Conservation (phyloP, 2,113 vertebrate genomes). For the Aix galericulata region DNA sequence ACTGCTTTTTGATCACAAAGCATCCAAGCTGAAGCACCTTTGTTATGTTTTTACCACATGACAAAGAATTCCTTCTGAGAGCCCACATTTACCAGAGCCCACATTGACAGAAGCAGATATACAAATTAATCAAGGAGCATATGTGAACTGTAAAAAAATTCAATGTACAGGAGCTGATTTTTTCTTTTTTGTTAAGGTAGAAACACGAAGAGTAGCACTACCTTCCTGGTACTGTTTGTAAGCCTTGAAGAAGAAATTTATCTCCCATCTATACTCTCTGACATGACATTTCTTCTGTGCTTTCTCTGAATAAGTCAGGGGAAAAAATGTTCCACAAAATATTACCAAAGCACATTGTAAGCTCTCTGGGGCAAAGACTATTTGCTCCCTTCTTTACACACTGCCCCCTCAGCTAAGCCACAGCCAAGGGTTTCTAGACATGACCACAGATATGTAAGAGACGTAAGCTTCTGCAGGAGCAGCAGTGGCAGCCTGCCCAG, state of each 20-base stretch:
- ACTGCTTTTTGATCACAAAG: background rate
- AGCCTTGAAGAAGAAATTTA: background rate
- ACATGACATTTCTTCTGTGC: background rate
- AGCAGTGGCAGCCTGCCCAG: background rate
- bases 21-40: accelerated
- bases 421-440: background rate
- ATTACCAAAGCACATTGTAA: background rate
- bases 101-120: background rate
- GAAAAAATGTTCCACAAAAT: background rate
- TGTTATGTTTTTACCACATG: accelerated
- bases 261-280: background rate
- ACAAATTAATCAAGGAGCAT: background rate
- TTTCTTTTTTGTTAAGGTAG: background rate
- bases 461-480: background rate
- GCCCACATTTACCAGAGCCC: background rate
- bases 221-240: background rate
- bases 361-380: background rate
- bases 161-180: background rate
- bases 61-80: background rate
- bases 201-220: background rate
- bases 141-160: background rate
- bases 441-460: background rate
- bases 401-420: background rate
- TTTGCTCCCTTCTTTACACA: background rate
- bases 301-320: background rate